Base-by-base conservation (phyloP, 2,113 vertebrate genomes). In the Paramisgurnus dabryanus region DNA sequence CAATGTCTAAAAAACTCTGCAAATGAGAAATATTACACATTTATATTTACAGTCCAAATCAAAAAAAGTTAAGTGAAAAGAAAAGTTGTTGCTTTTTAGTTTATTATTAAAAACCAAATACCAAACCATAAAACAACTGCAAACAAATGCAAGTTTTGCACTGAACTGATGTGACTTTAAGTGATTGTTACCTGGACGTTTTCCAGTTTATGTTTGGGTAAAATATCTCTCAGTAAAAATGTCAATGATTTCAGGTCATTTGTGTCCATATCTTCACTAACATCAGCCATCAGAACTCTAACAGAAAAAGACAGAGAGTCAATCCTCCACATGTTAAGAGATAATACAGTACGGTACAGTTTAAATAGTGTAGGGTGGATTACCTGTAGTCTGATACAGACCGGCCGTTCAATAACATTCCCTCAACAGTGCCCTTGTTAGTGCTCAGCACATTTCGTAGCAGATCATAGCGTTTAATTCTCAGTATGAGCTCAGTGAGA, bases 1-100 rank as follows among this genome's bases (percentile, higher is more conserved):
- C 83, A 67, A 99, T 79, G 76, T 95, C 93, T 72, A 99, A 86
- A 86, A 98, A 98, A 86, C 88, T 94, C 97, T 99, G 87, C 9
- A 67, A 85, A 41, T n/a, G 4, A 34, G 3, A 61, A 17, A 34
- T 34, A 34, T 34, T 2, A 34, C 27, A 34, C 1, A 34, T 34
- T 0, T 34, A 34, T 34, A 34, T 34, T 34, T 34, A 34, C 27
- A 34, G 27, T 34, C 27, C 27, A 34, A 34, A 34, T 34, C 27
- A 34, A 34, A 34, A 34, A 34, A 34, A 34, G 27, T 34, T 34
- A 34, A 34, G 27, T 34, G 3, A 34, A 34, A 34, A 34, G 27
- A 34, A 34, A 34, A 34, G 27, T 34, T 34, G 27, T 2, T 34
- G 27, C 0, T 34, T 34, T 34, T 34, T 34, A 34, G 27, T 2